Conservation (phyloP, 2,797 vertebrate genomes). For the Clamator glandarius region DNA sequence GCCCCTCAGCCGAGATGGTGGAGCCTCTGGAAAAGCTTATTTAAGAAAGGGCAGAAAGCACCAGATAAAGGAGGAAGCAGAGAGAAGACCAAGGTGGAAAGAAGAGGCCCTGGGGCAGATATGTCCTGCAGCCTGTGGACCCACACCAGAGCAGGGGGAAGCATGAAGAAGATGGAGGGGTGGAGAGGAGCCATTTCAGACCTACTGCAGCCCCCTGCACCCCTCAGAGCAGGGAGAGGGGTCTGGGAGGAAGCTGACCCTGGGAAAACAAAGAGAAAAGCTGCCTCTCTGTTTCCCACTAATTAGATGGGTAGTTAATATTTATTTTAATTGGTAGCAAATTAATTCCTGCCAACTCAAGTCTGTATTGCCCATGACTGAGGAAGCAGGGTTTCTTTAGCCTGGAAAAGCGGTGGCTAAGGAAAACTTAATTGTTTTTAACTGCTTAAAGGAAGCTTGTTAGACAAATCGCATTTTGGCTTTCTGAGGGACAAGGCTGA, state of each 20-base stretch:
- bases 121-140: neutral
- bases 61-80: neutral
- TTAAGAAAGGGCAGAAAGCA: neutral
- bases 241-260: neutral
- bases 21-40: rapidly evolving
- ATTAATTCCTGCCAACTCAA: neutral
- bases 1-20: too few relatives aligned
- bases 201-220: rapidly evolving
- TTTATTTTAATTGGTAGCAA: neutral
- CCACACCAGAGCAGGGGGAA: neutral
- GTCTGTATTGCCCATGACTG: neutral
- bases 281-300: neutral
- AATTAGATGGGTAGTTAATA: neutral
- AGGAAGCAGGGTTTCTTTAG: neutral
- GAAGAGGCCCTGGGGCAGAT: neutral
- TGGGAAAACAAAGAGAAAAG: neutral
- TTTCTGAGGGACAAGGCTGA: neutral
- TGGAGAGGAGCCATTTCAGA: neutral
- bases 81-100: neutral
- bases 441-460: neutral
- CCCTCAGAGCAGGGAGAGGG: neutral
- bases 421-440: neutral
- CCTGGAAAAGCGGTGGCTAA: neutral
- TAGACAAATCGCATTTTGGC: neutral
- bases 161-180: rapidly evolving